A percentile compares a stretch with the other conserved stretches of the same genome.
phyloP scores from a whole-genome alignment of 2,797 vertebrate species.

The Eulemur rubriventer region DNA sequence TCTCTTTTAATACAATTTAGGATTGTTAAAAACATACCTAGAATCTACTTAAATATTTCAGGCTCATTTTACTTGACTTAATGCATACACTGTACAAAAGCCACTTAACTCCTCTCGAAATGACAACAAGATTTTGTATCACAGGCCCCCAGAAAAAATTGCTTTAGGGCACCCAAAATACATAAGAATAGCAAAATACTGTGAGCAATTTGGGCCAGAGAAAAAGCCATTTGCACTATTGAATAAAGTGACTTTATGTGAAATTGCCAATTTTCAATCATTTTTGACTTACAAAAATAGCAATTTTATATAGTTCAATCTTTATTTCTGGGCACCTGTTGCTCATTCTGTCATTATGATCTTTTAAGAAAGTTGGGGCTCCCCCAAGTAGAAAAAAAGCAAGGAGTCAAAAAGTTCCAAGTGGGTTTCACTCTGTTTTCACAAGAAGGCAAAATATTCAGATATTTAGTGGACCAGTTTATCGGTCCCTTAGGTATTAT shows the following conservation, averaged over 20 bases:
- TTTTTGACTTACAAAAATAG: background rate
- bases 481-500: background rate
- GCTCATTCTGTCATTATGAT: background rate
- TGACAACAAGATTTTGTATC: background rate
- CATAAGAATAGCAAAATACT: background rate
- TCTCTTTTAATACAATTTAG: background rate
- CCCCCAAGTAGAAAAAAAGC: background rate
- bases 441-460: background rate
- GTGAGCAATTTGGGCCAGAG: background rate
- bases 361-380: background rate
- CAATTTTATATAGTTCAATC: background rate
- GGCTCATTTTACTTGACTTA: conserved; percentile 15
- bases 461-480: background rate
- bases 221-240: background rate
- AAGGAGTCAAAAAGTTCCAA: background rate
- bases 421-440: background rate
- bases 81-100: background rate
- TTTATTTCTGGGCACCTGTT: background rate
- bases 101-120: background rate
- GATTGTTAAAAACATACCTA: background rate
- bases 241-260: background rate
- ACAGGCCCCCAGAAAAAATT: background rate
- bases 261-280: background rate
- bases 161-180: background rate
- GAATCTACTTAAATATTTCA: background rate